Base-by-base conservation (phyloP, 1,140 invertebrate species). In the Solen grandis region DNA sequence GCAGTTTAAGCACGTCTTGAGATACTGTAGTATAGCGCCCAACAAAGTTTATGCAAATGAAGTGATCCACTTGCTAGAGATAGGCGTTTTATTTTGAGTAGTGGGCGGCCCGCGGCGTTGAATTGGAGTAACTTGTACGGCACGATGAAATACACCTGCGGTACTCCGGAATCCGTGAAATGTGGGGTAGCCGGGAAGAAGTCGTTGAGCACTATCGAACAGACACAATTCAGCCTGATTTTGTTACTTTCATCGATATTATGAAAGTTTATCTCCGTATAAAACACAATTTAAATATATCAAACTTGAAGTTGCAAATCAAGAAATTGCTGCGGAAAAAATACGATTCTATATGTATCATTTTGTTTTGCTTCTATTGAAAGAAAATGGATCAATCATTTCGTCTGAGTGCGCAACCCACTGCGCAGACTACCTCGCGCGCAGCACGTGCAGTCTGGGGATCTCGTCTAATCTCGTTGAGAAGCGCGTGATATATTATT, bases 401-500 rank as follows among this genome's bases (percentile, higher is more conserved):
- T 19, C 41, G 41, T 10, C 8, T 46, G 41, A 46, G 8, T 46
- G 19, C 41, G 41, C 41, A 46, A 10, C 41, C 41, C 29, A 41
- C 75, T 69, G 75, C 75, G 75, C 75, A 78, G 29, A 59, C 63
- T 54, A 78, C 55, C 75, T 59, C 46, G 46, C 65, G 52, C 75
- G 63, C 75, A 78, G 75, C 75, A 78, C 75, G 75, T 69, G 75
- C 75, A 55, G 38, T 8, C 63, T 62, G 66, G 75, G 65, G 69
- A 62, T 78, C 75, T 78, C 75, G 65, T 78, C 54, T 78, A 59
- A 78, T 78, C 75, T 78, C 75, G 75, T 25, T 19, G 35, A 62
- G 69, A 33, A 78, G 63, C 75, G 69, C 75, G 60, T 78, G 75
- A 78, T 78, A 66, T 60, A 62, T 78, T 78, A 78, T 78, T 78